phyloP scores from a whole-genome alignment of 2,797 vertebrate species.

The Melopsittacus undulatus region DNA sequence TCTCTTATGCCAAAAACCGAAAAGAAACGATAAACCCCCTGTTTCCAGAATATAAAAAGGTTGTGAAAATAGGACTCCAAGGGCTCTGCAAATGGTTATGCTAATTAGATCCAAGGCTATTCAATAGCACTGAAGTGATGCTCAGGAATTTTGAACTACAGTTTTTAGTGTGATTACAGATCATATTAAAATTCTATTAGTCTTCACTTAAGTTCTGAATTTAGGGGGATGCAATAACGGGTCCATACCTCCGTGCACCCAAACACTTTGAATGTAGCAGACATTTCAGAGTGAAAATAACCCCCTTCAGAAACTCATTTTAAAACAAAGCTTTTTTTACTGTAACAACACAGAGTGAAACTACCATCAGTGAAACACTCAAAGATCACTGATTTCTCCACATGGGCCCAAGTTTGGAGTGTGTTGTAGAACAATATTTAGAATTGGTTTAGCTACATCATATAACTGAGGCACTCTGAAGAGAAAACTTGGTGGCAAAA shows the following conservation, averaged over 20 bases:
- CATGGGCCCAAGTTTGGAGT: not conserved
- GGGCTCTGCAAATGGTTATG: conserved; percentile 66
- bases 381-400: not conserved
- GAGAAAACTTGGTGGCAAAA: conserved; percentile 75
- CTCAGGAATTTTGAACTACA: conserved; percentile 67
- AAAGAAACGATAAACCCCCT: conserved; percentile 64
- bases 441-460: not conserved
- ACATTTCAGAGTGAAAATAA: not conserved
- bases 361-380: not conserved
- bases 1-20: conserved; percentile 39
- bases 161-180: conserved; percentile 75
- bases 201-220: conserved; percentile 24
- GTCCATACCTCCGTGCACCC: not conserved
- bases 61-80: conserved; percentile 55
- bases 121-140: conserved; percentile 41
- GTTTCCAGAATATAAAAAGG: conserved; percentile 59
- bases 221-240: not conserved
- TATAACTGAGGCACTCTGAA: conserved; percentile 62
- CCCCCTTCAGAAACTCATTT: not conserved
- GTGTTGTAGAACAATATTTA: not conserved
- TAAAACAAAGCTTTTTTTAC: not conserved
- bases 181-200: conserved; percentile 76
- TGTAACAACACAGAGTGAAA: not conserved
- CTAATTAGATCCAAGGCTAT: conserved; percentile 63
- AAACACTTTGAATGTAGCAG: not conserved